Conservation (phyloP, 1,140 invertebrate species). For the Chionoecetes opilio region DNA sequence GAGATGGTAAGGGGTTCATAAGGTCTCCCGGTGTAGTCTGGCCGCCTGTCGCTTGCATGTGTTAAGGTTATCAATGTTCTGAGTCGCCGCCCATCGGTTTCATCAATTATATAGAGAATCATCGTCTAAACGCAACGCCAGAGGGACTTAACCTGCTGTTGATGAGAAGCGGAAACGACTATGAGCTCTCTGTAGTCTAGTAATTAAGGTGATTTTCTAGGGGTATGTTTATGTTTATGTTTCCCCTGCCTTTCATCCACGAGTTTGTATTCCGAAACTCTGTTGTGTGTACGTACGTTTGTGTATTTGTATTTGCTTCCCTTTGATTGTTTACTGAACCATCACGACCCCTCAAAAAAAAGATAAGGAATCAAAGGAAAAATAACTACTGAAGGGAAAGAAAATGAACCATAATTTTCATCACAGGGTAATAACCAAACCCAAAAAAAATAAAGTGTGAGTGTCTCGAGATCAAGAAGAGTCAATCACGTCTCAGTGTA, state of each 20-base stretch:
- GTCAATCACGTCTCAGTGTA: no score
- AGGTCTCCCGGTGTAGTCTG: background rate
- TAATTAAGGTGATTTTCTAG: background rate
- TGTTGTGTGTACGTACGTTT: background rate
- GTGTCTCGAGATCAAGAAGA: no score
- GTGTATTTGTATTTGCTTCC: background rate
- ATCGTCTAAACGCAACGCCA: background rate
- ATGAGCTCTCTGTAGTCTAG: background rate
- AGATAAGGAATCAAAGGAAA: conserved; percentile 5
- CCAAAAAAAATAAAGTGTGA: no score
- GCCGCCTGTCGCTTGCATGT: conserved; percentile 14
- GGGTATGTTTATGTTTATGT: background rate
- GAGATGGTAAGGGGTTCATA: background rate
- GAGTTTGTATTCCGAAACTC: no score
- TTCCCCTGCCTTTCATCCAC: no score
- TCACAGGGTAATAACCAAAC: no score
- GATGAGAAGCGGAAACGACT: no score
- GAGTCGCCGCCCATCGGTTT: background rate
- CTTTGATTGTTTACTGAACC: background rate
- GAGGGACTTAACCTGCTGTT: background rate
- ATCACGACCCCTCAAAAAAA: background rate
- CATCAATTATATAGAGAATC: conserved; percentile 22
- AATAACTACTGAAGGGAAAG: background rate
- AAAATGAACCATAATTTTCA: background rate
- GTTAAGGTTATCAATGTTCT: background rate